Evolutionary conservation across 2,113 vertebrate genomes (phyloP).

Genomic region (Suricata suricatta): DNA sequence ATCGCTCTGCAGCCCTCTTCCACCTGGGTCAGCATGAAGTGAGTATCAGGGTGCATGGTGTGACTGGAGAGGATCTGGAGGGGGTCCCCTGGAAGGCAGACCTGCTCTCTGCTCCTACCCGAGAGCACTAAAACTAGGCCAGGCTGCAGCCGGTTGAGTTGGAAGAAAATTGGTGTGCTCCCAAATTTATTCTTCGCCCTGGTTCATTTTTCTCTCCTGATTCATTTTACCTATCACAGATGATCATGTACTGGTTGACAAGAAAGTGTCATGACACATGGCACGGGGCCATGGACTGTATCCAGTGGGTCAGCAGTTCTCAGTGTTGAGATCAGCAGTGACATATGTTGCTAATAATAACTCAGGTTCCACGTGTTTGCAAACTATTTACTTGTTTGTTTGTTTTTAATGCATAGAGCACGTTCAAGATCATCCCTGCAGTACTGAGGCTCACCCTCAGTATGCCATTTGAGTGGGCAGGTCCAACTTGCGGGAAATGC

Average conservation of each 20-base stretch:
- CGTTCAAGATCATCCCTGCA: background rate
- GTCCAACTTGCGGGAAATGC: background rate
- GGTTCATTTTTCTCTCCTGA: background rate
- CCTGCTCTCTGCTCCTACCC: background rate
- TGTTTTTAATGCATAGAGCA: background rate
- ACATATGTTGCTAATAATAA: conserved; percentile 5
- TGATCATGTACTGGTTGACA: background rate
- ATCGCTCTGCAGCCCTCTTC: conserved; percentile 94
- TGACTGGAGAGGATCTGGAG: background rate
- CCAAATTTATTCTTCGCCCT: background rate
- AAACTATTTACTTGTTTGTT: background rate
- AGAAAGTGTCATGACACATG: background rate
- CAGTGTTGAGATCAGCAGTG: background rate
- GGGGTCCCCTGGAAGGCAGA: background rate
- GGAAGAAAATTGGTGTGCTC: background rate
- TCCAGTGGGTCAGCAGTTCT: background rate
- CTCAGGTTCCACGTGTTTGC: background rate
- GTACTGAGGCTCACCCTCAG: background rate
- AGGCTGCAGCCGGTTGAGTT: background rate
- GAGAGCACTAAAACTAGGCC: background rate
- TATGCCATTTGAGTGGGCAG: background rate
- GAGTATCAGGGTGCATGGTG: conserved; percentile 47
- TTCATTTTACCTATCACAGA: background rate
- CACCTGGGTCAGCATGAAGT: conserved; percentile 88
- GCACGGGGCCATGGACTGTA: background rate